phyloP scores from a whole-genome alignment of 2,113 vertebrate species.

The Chitala chitala region DNA sequence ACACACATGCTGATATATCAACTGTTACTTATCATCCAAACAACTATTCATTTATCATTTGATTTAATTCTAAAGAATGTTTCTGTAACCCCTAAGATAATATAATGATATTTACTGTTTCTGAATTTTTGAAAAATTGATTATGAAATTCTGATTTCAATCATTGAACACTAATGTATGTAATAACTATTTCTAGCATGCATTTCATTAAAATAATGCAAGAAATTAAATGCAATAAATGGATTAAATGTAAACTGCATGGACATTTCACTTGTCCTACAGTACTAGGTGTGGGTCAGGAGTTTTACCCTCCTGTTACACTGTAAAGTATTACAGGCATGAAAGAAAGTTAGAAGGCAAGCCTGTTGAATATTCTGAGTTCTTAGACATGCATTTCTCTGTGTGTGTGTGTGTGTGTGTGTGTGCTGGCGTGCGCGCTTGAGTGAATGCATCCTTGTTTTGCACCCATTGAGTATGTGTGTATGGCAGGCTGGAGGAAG shows the following conservation, averaged over 20 bases:
- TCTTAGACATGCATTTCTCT: background rate
- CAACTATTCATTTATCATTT: too few species aligned
- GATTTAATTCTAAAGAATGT: too few species aligned
- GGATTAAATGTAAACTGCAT: background rate
- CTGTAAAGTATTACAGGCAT: too few species aligned
- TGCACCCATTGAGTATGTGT: too few species aligned
- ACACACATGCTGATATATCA: too few species aligned
- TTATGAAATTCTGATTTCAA: background rate
- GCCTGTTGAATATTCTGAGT: background rate
- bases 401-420: background rate
- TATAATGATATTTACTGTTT: background rate
- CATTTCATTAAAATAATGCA: background rate
- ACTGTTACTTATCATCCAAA: too few species aligned
- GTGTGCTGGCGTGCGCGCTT: background rate
- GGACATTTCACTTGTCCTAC: conserved; percentile 2
- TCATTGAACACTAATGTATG: background rate
- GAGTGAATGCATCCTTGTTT: background rate
- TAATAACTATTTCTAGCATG: background rate
- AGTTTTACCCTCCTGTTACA: too few species aligned
- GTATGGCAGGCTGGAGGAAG: background rate
- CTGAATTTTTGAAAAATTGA: background rate
- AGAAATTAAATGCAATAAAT: background rate
- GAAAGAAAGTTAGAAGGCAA: background rate
- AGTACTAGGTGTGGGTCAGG: too few species aligned
- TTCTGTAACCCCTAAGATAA: background rate